phyloP scores from a whole-genome alignment of 2,888 invertebrate genomes.

The Hirtodrosophila histrioides region DNA sequence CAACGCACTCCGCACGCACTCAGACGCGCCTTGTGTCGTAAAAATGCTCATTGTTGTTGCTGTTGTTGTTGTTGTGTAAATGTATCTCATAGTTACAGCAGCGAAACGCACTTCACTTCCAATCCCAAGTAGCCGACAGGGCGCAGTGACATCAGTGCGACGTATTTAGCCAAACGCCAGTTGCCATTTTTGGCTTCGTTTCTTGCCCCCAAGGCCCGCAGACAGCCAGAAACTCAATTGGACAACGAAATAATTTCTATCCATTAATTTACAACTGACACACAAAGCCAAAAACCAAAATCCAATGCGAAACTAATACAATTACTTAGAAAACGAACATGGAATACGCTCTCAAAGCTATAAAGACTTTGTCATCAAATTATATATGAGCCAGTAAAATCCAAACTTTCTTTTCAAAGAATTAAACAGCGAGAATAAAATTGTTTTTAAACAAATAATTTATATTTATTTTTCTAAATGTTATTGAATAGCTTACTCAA shows the following conservation, averaged over 20 bases:
- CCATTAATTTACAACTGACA: slow-evolving; percentile 66
- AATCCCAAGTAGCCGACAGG: background rate
- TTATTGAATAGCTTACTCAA: no score
- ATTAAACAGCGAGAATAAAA: no score
- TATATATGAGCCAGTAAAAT: no score
- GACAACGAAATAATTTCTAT: slow-evolving; percentile 48
- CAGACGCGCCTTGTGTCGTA: slow-evolving; percentile 36
- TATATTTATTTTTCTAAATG: no score
- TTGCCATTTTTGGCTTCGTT: slow-evolving; percentile 34
- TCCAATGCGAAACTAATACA: slow-evolving; percentile 24
- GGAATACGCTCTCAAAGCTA: no score
- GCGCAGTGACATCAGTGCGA: slow-evolving; percentile 63
- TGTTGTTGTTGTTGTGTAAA: slow-evolving; percentile 8
- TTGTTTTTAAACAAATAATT: no score
- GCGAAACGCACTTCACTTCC: slow-evolving; percentile 15
- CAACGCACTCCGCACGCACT: slow-evolving; percentile 20
- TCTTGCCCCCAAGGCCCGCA: background rate
- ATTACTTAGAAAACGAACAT: background rate
- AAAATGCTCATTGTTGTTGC: slow-evolving; percentile 39
- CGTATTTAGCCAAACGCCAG: slow-evolving; percentile 49
- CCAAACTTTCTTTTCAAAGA: no score
- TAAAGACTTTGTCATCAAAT: no score
- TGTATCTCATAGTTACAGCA: slow-evolving; percentile 13
- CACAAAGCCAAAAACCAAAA: slow-evolving; percentile 35
- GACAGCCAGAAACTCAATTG: slow-evolving; percentile 28